Base-by-base conservation (phyloP, 1,140 invertebrate genomes). In the Schlechtendalia chinensis region DNA sequence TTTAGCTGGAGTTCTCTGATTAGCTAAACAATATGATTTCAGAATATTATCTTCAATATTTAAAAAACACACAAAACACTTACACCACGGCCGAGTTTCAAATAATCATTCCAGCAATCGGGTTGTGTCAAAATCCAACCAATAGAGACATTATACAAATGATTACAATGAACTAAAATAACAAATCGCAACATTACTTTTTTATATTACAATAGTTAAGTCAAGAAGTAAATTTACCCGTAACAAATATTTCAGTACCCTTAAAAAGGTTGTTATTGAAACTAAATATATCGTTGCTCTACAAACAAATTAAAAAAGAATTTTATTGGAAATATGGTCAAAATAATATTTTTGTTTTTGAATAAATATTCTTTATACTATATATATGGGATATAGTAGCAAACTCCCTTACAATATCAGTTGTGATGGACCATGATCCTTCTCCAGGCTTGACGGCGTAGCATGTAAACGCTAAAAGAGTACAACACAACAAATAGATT, bases 81-180 rank as follows among this genome's bases (percentile, higher is more conserved):
- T 47, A 79, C 75, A 6, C 58, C 58, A 19, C 5, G 22, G 22
- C 75, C 75, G 19, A 79, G 58, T 2, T 79, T 47, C 5, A 47
- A 27, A 24, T 63, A 63, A 45, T 79, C 58, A 29, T 61, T 63
- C 75, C 58, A 79, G 24, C 75, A 79, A 0, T 61, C 16, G 0
- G 56, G 75, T 61, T 79, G 58, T 16, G 75, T 79, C 12, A 79
- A 17, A 11, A 79, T 79, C 75, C 75, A 79, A 45, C 32, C 24
- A 5, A 79, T 56, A 24, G 75, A 32, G 10, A 79, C 75, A 63
- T 79, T 79, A 14, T 19, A 79, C 11, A 59, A 12, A 79, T 63
- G 8, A 14, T 47, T 59, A 50, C 75, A 79, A 19, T 50, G n/a
- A 0, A 79, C 75, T 79, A 22, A 5, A 61, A 61, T 16, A 54